These are phyloP conservation scores for Latrodectus geometricus DNA, from an alignment of 1,140 invertebrate genomes.

Conservation along the genomic window DNA sequence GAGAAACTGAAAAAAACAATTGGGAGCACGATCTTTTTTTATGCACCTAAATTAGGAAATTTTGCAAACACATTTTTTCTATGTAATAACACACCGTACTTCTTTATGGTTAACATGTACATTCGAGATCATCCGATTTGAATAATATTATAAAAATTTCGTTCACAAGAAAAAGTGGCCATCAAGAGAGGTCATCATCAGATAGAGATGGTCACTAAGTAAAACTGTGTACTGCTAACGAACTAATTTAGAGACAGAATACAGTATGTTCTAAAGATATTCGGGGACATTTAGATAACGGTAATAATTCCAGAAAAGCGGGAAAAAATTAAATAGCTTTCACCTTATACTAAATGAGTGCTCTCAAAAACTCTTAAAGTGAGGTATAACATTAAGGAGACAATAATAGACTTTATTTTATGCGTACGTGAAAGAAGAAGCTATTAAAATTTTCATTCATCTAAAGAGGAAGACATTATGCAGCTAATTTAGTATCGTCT, in stretches of 20 bases:
- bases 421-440: neutral
- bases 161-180: neutral
- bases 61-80: too few species aligned
- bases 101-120: too few species aligned
- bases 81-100: too few species aligned
- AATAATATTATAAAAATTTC: neutral
- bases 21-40: too few species aligned
- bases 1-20: too few species aligned
- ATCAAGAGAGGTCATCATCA: neutral
- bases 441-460: neutral
- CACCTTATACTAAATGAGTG: neutral
- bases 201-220: neutral
- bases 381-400: neutral
- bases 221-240: neutral
- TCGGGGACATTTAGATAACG: neutral
- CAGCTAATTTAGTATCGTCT: neutral
- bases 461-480: neutral
- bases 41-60: too few species aligned
- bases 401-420: neutral
- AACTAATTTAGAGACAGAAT: neutral
- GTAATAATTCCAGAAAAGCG: neutral
- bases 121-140: too few species aligned
- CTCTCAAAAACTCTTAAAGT: neutral
- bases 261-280: neutral
- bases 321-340: neutral